Evolutionary conservation across 2,888 invertebrate species (phyloP).

Genomic region (Ophioninae sp.): DNA sequence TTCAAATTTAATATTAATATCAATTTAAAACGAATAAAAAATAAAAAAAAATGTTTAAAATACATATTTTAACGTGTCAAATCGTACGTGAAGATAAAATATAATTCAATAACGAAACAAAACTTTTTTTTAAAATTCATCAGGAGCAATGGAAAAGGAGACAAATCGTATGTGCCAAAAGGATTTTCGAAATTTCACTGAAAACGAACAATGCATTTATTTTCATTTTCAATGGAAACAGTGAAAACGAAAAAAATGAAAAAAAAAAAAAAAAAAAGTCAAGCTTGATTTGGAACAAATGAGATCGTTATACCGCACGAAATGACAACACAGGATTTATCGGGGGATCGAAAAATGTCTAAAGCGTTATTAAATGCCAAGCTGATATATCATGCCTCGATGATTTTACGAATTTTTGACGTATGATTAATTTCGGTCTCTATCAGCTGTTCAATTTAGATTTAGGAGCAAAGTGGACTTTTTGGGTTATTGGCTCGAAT

Average conservation of each 20-base stretch:
- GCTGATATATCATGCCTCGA: constrained; percentile 52
- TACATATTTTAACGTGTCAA: no score
- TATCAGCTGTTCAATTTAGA: constrained; percentile 25
- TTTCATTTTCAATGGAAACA: neutral
- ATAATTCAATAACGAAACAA: no score
- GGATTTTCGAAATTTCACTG: no score
- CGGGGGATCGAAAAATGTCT: constrained; percentile 12
- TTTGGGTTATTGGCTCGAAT: neutral
- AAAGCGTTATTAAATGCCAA: constrained; percentile 42
- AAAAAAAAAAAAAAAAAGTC: no score
- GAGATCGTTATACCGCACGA: neutral
- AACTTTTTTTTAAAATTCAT: no score
- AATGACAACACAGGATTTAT: constrained; percentile 34
- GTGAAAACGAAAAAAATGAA: neutral
- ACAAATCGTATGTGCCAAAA: no score
- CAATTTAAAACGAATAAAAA: no score
- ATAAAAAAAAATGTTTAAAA: no score
- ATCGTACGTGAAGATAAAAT: no score
- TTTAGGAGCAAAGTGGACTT: neutral
- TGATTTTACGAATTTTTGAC: constrained; percentile 31
- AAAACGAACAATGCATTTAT: no score
- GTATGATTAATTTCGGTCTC: constrained; percentile 15
- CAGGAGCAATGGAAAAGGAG: no score
- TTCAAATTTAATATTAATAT: no score
- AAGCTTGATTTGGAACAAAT: neutral